phyloP scores from a whole-genome alignment of 2,113 vertebrate species.

The Nicator chloris region DNA sequence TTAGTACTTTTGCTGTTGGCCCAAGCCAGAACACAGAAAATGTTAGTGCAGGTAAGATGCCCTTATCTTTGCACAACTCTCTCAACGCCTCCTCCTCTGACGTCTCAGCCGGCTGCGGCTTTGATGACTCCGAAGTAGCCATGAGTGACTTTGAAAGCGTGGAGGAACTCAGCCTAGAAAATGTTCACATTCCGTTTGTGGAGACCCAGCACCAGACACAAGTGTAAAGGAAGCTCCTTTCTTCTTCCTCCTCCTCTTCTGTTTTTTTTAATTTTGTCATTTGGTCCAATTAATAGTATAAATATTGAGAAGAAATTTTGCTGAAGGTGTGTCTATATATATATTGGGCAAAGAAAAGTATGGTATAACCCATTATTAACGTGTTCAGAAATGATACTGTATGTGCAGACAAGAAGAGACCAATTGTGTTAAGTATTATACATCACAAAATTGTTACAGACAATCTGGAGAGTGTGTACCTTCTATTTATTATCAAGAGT shows the following conservation, averaged over 20 bases:
- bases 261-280: neutral
- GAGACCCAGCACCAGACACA: constrained; percentile 94
- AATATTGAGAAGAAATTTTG: constrained; percentile 29
- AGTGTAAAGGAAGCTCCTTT: constrained; percentile 70
- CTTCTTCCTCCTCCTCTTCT: neutral
- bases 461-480: constrained; percentile 32
- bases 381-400: constrained; percentile 35
- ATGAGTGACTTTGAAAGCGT: constrained; percentile 86
- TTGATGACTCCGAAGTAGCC: constrained; percentile 82
- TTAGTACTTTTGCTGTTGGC: constrained; percentile 76
- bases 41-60: constrained; percentile 70
- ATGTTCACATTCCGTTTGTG: constrained; percentile 75
- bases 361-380: constrained; percentile 43
- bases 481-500: constrained; percentile 37
- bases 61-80: constrained; percentile 79
- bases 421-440: neutral
- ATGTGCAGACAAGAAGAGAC: constrained; percentile 34
- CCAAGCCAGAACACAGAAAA: constrained; percentile 69
- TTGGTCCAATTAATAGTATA: constrained; percentile 26
- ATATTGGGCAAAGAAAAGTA: constrained; percentile 49
- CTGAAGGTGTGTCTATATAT: constrained; percentile 49
- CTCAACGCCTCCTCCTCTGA: constrained; percentile 85
- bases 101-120: constrained; percentile 75
- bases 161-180: constrained; percentile 79
- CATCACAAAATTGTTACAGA: constrained; percentile 35